Conservation (phyloP, 2,797 vertebrate species). For the Balearica regulorum region DNA sequence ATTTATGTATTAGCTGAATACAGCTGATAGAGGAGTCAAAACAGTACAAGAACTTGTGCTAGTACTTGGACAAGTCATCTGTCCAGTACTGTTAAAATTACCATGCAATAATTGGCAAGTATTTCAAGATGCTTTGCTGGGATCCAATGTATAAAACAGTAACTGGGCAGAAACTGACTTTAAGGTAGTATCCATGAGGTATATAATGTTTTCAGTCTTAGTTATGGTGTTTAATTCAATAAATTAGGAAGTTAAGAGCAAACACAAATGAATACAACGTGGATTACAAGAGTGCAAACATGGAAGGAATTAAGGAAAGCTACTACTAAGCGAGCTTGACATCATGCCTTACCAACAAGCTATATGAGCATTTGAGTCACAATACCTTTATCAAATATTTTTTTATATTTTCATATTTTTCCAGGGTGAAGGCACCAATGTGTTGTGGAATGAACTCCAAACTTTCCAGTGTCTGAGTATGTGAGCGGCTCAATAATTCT, state of each 20-base stretch:
- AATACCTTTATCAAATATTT: slow-evolving; percentile 92
- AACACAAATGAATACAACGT: not conserved
- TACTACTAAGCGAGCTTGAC: not conserved
- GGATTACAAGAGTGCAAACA: not conserved
- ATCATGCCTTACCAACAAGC: not conserved
- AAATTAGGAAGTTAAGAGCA: not conserved
- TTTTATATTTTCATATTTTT: slow-evolving; percentile 86
- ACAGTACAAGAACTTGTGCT: not conserved
- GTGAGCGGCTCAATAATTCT: slow-evolving; percentile 86
- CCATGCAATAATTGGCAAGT: not conserved
- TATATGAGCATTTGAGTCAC: not conserved
- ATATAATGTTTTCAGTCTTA: not conserved
- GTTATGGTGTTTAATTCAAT: not conserved
- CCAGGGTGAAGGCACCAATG: slow-evolving; percentile 84
- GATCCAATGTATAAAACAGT: not conserved
- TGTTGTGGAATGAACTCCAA: slow-evolving; percentile 93
- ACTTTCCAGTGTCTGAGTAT: slow-evolving; percentile 89
- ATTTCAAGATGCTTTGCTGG: not conserved
- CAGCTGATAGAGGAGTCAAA: not conserved
- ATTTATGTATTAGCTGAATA: not conserved
- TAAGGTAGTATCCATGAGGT: not conserved
- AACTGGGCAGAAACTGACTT: not conserved
- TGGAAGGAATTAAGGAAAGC: not conserved
- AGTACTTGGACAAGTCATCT: not conserved
- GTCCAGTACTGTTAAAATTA: not conserved